phyloP scores from a whole-genome alignment of 2,113 vertebrate genomes.

The Prionailurus viverrinus region DNA sequence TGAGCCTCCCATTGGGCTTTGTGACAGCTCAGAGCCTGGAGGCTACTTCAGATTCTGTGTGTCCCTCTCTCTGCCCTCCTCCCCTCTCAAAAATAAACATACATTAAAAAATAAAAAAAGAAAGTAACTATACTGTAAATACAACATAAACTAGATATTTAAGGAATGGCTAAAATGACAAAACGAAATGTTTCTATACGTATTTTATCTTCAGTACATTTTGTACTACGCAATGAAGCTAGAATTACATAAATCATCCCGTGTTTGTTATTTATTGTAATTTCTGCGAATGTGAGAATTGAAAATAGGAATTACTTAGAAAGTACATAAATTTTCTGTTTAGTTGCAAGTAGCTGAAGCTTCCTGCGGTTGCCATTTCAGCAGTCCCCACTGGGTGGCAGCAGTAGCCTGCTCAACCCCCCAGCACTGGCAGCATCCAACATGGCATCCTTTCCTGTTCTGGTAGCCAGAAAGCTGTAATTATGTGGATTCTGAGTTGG shows the following conservation, averaged over 20 bases:
- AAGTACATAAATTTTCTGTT: background rate
- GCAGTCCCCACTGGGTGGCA: conserved; percentile 78
- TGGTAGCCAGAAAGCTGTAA: background rate
- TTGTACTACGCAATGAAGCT: background rate
- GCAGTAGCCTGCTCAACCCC: conserved; percentile 46
- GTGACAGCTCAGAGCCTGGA: too few relatives aligned
- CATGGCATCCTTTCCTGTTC: background rate
- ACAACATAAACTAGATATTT: background rate
- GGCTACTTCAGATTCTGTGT: too few relatives aligned
- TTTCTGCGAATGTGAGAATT: background rate
- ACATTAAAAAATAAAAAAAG: background rate
- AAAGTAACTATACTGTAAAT: background rate
- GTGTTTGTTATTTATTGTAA: background rate
- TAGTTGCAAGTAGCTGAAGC: background rate
- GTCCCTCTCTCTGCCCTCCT: too few relatives aligned
- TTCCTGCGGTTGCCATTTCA: conserved; percentile 25
- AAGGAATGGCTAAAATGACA: background rate
- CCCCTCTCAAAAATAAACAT: too few relatives aligned
- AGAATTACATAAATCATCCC: background rate
- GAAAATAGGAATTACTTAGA: background rate
- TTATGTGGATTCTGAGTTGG: background rate
- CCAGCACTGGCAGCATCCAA: rapidly evolving
- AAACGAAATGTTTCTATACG: background rate
- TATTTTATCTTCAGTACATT: background rate
- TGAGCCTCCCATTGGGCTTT: too few relatives aligned